Evolutionary conservation across 23 tunicate genomes (phyloP).

Genomic region (Trididemnum clinides): DNA sequence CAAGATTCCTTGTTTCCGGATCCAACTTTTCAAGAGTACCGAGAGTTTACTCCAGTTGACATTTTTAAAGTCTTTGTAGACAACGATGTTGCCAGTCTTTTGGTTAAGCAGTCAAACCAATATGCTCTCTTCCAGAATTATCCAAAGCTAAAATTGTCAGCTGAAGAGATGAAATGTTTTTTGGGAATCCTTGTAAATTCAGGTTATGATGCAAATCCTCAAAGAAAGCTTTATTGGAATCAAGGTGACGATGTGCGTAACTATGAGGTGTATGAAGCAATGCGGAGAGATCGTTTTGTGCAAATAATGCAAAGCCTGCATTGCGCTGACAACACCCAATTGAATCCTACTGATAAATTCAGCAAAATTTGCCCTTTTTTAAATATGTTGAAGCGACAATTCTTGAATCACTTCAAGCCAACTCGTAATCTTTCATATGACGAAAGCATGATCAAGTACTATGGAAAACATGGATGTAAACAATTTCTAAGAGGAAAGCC

Average conservation of each 20-base stretch:
- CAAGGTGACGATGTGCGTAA: background rate
- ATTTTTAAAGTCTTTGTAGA: too few relatives aligned
- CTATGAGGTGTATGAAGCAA: background rate
- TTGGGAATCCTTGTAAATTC: too few relatives aligned
- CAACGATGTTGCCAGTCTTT: too few relatives aligned
- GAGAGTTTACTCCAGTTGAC: too few relatives aligned
- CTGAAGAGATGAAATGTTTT: too few relatives aligned
- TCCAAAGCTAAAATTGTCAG: too few relatives aligned
- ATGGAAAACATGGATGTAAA: conserved; percentile 19
- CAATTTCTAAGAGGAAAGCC: conserved; percentile 2
- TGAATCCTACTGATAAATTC: background rate
- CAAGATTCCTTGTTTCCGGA: too few relatives aligned
- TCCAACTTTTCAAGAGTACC: too few relatives aligned
- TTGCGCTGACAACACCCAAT: conserved; percentile 1
- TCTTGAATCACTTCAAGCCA: background rate
- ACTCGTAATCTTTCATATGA: background rate
- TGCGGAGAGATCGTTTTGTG: background rate
- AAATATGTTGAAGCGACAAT: background rate
- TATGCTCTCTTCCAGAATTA: too few relatives aligned
- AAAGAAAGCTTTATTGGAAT: too few relatives aligned
- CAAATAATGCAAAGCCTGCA: conserved; percentile 11
- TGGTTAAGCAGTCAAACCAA: too few relatives aligned
- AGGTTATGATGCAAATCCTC: too few relatives aligned
- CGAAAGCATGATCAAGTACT: background rate
- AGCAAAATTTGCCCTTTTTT: background rate